A percentile compares a stretch with the other conserved stretches of the same genome.
Conservation (phyloP, 1,140 invertebrate species). For the Apis mellifera region Amel_HAv3.1 CM009934.2:607501-608000, state of each 20-base stretch:
- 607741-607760: slow-evolving; percentile 63
- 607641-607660: slow-evolving; percentile 30
- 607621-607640: not conserved
- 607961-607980: not conserved
- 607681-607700: slow-evolving; percentile 58
- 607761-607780: slow-evolving; percentile 62
- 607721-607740: slow-evolving; percentile 65
- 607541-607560: not conserved
- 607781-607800: slow-evolving; percentile 48
- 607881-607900: not conserved
- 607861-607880: not conserved
- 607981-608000: not conserved
- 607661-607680: slow-evolving; percentile 32
- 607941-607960: not conserved
- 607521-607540: too few relatives aligned
- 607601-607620: slow-evolving; percentile 30
- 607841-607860: slow-evolving; percentile 20
- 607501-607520: too few relatives aligned
- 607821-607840: slow-evolving; percentile 50
- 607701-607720: slow-evolving; percentile 54
- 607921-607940: not conserved
- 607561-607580: slow-evolving; percentile 12
- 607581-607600: slow-evolving; percentile 40
- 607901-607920: not conserved
- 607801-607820: slow-evolving; percentile 49